Base-by-base conservation (phyloP, 1,140 invertebrate genomes). In the Lordiphosa mommai region DNA sequence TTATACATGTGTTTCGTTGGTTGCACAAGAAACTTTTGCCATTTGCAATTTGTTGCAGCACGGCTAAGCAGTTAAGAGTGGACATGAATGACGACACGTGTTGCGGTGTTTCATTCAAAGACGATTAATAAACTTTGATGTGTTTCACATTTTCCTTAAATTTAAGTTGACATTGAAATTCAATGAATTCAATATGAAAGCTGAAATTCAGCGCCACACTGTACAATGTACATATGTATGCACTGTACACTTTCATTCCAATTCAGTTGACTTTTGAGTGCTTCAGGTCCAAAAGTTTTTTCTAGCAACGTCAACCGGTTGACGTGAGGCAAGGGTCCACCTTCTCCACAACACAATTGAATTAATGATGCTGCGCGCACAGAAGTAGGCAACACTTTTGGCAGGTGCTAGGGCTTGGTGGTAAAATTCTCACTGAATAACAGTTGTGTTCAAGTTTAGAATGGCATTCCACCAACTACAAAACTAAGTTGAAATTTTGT, bases 111-210 rank as follows among this genome's bases (percentile, higher is more conserved):
- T 46, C 56, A 59, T 61, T 56, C 53, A 55, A 52, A 61, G 29
- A 14, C 47, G 43, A 53, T 53, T 52, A 50, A 56, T 51, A 65
- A 68, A 68, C 43, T 53, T 68, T 51, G 49, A 53, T 63, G 52
- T 57, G 63, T 32, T 55, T 30, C 32, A 8, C 14, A 60, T 60
- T 71, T 57, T 30, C 43, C 34, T 52, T 49, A 27, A 2, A 60
- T 79, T 65, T 55, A 37, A 38, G 58, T 53, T 37, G 40, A 52
- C 53, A 67, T 63, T 57, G 58, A 59, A 63, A 63, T 67, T 59
- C 65, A 71, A 74, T 80, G 74, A 44, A 66, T 71, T 43, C 52
- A 41, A 76, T 71, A 67, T 80, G 61, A 74, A 71, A 74, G 61
- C 58, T 10, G 16, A n/a, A n/a, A n/a, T n/a, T n/a, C n/a, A n/a